Conservation (phyloP, 2,797 vertebrate genomes). For the Centropyge bicolor region DNA sequence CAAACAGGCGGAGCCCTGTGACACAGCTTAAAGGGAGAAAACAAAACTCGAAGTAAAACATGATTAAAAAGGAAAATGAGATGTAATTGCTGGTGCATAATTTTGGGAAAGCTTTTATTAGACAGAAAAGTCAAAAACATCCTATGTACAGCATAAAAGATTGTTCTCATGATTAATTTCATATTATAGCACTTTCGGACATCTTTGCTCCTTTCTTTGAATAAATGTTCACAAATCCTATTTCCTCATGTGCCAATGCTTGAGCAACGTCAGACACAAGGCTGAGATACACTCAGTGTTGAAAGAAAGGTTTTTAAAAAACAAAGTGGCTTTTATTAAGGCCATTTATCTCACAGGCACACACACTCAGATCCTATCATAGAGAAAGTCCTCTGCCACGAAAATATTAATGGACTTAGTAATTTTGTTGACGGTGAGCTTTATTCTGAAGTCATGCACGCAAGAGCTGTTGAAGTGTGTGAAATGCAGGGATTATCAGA, state of each 20-base stretch:
- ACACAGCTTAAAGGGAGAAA: conserved; percentile 37
- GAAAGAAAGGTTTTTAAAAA: conserved; percentile 21
- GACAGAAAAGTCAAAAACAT: conserved; percentile 33
- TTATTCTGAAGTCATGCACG: conserved; percentile 26
- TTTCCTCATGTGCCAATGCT: conserved; percentile 7
- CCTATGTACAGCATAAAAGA: conserved; percentile 1
- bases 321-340: conserved; percentile 12
- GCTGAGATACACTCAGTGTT: background rate
- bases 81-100: conserved; percentile 10
- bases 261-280: background rate
- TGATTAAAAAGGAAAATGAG: conserved; percentile 35
- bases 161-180: conserved; percentile 1
- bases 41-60: conserved; percentile 40
- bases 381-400: background rate
- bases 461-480: conserved; percentile 30
- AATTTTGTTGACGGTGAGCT: conserved; percentile 33
- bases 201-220: background rate
- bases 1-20: conserved; percentile 39
- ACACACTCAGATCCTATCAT: background rate
- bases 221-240: conserved; percentile 7
- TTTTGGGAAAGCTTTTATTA: conserved; percentile 19
- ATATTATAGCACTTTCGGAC: background rate
- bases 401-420: conserved; percentile 27
- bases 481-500: conserved; percentile 40
- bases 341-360: conserved; percentile 3